Percentiles rank a stretch among this genome's conserved stretches.
Conservation (phyloP, 1,140 invertebrate genomes). For the Megathymus violae region DNA sequence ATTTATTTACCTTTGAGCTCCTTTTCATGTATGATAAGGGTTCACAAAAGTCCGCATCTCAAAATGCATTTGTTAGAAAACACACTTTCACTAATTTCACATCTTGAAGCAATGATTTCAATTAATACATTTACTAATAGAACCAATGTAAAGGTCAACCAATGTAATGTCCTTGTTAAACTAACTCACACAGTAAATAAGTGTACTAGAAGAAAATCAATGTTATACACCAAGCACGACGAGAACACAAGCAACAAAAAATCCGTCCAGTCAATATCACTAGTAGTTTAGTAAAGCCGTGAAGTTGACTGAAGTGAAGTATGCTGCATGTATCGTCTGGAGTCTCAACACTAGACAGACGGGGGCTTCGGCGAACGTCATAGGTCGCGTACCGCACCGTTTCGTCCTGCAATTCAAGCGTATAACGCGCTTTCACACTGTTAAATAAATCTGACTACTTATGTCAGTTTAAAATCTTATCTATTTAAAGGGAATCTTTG, state of each 20-base stretch:
- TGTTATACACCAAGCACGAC: too few species aligned
- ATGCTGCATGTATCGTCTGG: not conserved
- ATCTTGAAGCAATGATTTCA: constrained; percentile 28
- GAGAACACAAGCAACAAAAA: not conserved
- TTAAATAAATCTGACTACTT: too few species aligned
- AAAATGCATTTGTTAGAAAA: constrained; percentile 59
- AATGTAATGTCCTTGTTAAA: not conserved
- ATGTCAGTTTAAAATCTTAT: too few species aligned
- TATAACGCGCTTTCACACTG: too few species aligned
- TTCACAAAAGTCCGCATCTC: constrained; percentile 74
- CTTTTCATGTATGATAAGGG: constrained; percentile 70
- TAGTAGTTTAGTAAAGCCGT: not conserved
- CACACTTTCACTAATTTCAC: constrained; percentile 69
- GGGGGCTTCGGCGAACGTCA: not conserved
- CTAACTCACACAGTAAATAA: too few species aligned
- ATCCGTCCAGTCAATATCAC: not conserved
- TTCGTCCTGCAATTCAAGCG: too few species aligned
- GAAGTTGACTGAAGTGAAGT: not conserved
- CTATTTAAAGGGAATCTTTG: too few species aligned
- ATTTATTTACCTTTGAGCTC: constrained; percentile 59
- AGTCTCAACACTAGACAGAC: not conserved
- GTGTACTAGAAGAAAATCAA: too few species aligned
- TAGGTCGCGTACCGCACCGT: not conserved
- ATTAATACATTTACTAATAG: not conserved
- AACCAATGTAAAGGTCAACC: not conserved